Evolutionary conservation across 2,888 invertebrate genomes (phyloP).

Genomic region (Leptinotarsa tumamoca): DNA sequence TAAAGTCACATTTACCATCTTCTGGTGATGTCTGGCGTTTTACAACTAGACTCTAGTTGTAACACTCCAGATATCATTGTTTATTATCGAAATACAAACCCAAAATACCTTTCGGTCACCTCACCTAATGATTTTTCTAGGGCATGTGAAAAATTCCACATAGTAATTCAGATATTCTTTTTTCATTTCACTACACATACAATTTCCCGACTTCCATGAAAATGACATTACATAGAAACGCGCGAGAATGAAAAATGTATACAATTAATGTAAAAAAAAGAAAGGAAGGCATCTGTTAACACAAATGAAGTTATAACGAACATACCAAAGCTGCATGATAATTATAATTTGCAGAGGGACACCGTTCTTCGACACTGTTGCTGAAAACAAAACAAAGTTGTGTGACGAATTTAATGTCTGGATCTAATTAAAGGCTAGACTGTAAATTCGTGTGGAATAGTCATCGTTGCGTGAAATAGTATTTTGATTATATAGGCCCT

Average conservation of each 20-base stretch:
- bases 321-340: slow-evolving; percentile 10
- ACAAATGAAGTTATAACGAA: slow-evolving; percentile 14
- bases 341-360: slow-evolving; percentile 7
- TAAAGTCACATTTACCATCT: too few species aligned
- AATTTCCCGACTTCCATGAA: slow-evolving; percentile 4
- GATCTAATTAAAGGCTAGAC: background rate
- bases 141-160: background rate
- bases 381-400: background rate
- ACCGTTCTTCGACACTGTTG: slow-evolving; percentile 2
- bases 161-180: background rate
- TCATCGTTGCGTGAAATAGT: background rate
- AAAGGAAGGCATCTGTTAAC: background rate
- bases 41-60: too few species aligned
- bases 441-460: slow-evolving; percentile 5
- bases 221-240: background rate
- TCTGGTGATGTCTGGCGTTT: too few species aligned
- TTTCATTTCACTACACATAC: background rate
- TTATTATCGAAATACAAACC: too few species aligned
- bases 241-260: background rate
- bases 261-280: background rate
- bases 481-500: background rate
- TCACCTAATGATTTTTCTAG: background rate
- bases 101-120: background rate
- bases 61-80: too few species aligned
- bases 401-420: background rate